phyloP scores from a whole-genome alignment of 2,113 vertebrate genomes.

The Syngnathoides biaculeatus region DNA sequence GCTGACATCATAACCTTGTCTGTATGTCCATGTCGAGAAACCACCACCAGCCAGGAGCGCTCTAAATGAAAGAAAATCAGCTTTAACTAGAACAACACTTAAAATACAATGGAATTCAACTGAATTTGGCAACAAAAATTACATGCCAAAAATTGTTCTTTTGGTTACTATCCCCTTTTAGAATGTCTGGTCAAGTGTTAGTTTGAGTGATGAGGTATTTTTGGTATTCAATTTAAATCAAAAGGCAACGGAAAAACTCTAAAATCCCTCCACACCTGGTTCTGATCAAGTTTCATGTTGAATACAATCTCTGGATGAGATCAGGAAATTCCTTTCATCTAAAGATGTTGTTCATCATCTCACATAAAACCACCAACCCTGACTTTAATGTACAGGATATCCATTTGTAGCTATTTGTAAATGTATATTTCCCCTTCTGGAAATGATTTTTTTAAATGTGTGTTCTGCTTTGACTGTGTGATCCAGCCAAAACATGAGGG shows the following conservation, averaged over 20 bases:
- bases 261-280: constrained; percentile 63
- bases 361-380: constrained; percentile 1
- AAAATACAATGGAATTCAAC: constrained; percentile 3
- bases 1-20: constrained; percentile 97
- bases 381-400: constrained; percentile 12
- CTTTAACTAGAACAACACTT: constrained; percentile 9
- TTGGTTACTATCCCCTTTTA: not conserved
- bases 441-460: constrained; percentile 11
- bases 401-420: constrained; percentile 21
- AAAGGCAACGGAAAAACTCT: constrained; percentile 29
- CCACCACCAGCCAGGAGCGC: constrained; percentile 92
- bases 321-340: constrained; percentile 70
- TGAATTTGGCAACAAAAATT: not conserved
- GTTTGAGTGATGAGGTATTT: constrained; percentile 20
- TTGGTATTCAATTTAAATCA: constrained; percentile 12
- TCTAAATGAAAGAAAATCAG: constrained; percentile 68
- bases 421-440: constrained; percentile 24
- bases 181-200: not conserved
- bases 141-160: constrained; percentile 3
- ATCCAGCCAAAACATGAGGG: not conserved
- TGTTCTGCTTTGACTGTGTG: not conserved
- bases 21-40: constrained; percentile 97
- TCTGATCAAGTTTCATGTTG: constrained; percentile 60
- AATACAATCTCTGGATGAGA: constrained; percentile 65
- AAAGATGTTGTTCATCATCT: constrained; percentile 61